These are phyloP conservation scores for Oreonectes daqikongensis DNA, from an alignment of 2,797 vertebrate species.

Conservation along the genomic window DNA sequence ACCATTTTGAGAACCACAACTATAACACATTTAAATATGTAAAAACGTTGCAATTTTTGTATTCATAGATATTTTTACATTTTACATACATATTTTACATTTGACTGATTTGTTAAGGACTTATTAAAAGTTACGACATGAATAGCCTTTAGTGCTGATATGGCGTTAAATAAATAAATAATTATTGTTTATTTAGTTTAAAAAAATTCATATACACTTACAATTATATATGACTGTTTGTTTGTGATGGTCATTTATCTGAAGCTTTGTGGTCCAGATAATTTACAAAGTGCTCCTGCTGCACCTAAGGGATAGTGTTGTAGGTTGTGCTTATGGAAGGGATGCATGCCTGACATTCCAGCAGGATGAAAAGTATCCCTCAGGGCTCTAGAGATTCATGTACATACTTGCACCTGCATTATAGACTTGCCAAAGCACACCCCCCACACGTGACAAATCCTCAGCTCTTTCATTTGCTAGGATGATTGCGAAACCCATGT, in stretches of 20 bases:
- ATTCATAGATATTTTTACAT: no score
- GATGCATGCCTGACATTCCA: slow-evolving; percentile 62
- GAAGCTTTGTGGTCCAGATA: not conserved
- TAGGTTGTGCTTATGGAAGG: slow-evolving; percentile 25
- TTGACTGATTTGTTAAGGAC: no score
- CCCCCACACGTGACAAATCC: slow-evolving; percentile 44
- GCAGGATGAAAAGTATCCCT: slow-evolving; percentile 40
- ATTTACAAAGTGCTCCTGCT: not conserved
- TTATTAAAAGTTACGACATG: no score
- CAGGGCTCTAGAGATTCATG: slow-evolving; percentile 46
- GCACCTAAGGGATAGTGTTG: not conserved
- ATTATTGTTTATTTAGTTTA: no score
- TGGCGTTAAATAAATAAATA: no score
- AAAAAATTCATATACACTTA: not conserved
- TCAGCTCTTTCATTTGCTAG: slow-evolving; percentile 15
- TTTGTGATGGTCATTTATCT: not conserved
- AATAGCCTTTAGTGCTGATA: no score
- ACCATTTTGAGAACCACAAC: no score
- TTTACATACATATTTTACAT: no score
- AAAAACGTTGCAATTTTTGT: no score
- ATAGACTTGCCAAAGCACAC: slow-evolving; percentile 13
- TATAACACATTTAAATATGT: no score
- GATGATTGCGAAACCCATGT: slow-evolving; percentile 5
- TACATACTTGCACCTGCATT: slow-evolving; percentile 48
- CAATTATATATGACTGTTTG: not conserved